Conservation (phyloP, 2,797 vertebrate species). For the Argyrosomus regius region DNA sequence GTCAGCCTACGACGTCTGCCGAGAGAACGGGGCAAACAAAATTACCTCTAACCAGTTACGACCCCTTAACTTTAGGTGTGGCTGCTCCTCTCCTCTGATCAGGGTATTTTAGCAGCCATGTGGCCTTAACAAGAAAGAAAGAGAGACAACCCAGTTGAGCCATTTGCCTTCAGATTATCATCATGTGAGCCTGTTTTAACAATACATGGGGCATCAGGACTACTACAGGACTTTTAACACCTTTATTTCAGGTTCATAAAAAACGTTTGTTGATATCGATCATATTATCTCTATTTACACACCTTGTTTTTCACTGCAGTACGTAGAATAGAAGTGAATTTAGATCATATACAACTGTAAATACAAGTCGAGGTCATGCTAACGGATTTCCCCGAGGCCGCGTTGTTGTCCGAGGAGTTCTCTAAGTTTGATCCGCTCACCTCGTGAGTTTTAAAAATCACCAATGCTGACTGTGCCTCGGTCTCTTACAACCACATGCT, state of each 20-base stretch:
- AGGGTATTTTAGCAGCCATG: slow-evolving; percentile 68
- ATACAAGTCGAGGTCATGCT: slow-evolving; percentile 25
- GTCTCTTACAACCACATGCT: slow-evolving; percentile 61
- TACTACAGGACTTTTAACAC: slow-evolving; percentile 32
- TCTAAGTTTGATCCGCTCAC: slow-evolving; percentile 30
- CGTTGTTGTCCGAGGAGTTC: slow-evolving; percentile 1
- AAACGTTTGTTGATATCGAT: slow-evolving; percentile 33
- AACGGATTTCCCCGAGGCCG: slow-evolving; percentile 19
- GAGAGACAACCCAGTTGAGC: slow-evolving; percentile 52
- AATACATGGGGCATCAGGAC: slow-evolving; percentile 39
- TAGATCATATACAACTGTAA: slow-evolving; percentile 24
- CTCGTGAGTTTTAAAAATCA: slow-evolving; percentile 43
- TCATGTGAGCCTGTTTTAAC: slow-evolving; percentile 54
- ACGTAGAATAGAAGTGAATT: slow-evolving; percentile 26
- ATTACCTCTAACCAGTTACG: slow-evolving; percentile 51
- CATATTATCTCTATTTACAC: slow-evolving; percentile 13
- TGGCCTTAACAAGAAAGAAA: slow-evolving; percentile 77
- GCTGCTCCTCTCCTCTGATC: slow-evolving; percentile 51
- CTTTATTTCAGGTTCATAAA: slow-evolving; percentile 60
- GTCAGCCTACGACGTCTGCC: slow-evolving; percentile 39
- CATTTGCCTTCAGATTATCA: slow-evolving; percentile 71
- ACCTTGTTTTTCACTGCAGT: slow-evolving; percentile 9
- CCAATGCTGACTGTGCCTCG: slow-evolving; percentile 74
- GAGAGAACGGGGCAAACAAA: slow-evolving; percentile 13
- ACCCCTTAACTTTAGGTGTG: slow-evolving; percentile 24